Percentiles rank a stretch among this genome's conserved stretches.
phyloP scores from a whole-genome alignment of 92 coral and sea anemone genomes.

The Nematostella vectensis region DNA sequence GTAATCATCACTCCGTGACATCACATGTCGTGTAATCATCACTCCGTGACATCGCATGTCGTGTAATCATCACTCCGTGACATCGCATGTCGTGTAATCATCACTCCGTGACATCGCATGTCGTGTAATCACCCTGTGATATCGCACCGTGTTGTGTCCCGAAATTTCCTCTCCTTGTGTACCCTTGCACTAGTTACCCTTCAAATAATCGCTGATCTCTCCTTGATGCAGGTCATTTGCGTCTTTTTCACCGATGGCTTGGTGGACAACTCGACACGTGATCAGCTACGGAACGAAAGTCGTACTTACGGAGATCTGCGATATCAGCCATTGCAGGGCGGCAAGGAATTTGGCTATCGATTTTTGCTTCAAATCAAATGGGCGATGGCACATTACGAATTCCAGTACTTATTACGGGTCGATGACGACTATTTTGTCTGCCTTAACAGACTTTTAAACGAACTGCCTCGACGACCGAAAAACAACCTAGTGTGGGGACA shows the following conservation, averaged over 20 bases:
- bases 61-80: no score
- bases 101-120: background rate
- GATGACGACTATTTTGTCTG: slow-evolving; percentile 62
- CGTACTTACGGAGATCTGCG: slow-evolving; percentile 28
- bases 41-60: no score
- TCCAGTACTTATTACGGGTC: slow-evolving; percentile 32
- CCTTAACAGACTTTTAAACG: slow-evolving; percentile 28
- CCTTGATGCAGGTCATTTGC: slow-evolving; percentile 26
- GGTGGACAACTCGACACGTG: background rate
- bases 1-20: no score
- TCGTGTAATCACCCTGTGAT: no score
- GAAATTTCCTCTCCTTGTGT: no score
- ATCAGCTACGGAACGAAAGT: slow-evolving; percentile 14
- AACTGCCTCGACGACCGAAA: slow-evolving; percentile 41
- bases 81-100: background rate
- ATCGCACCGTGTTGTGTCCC: no score
- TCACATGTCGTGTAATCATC: no score
- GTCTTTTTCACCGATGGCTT: slow-evolving; percentile 54
- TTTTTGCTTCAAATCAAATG: slow-evolving; percentile 42
- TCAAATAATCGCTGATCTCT: background rate
- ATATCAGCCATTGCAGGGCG: slow-evolving; percentile 43
- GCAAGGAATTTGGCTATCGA: slow-evolving; percentile 49
- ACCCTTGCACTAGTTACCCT: background rate
- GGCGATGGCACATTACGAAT: slow-evolving; percentile 27
- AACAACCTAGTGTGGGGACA: slow-evolving; percentile 41